These are phyloP conservation scores for Esperia sulphurella DNA, from an alignment of 2,888 invertebrate genomes.

Conservation along the genomic window DNA sequence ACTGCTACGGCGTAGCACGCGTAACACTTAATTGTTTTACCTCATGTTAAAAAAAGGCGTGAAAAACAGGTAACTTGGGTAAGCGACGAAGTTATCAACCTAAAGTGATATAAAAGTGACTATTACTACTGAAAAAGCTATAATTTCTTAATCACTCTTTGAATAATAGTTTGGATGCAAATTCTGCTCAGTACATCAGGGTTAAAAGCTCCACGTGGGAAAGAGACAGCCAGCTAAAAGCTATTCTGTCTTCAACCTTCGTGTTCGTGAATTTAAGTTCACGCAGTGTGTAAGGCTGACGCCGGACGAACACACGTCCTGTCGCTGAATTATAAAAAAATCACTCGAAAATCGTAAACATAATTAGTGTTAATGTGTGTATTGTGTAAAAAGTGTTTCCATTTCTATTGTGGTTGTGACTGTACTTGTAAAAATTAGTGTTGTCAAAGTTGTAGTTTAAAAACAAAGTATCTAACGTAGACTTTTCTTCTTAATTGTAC, in stretches of 20 bases:
- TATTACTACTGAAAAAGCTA: background rate
- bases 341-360: background rate
- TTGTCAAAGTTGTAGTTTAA: background rate
- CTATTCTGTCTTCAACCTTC: slow-evolving; percentile 13
- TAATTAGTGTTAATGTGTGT: slow-evolving; percentile 5
- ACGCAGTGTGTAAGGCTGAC: slow-evolving; percentile 19
- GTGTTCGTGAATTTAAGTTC: slow-evolving; percentile 14
- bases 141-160: slow-evolving; percentile 15
- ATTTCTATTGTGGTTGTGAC: slow-evolving; percentile 13
- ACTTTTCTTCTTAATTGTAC: background rate
- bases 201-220: slow-evolving; percentile 18
- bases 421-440: slow-evolving; percentile 1
- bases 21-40: too few species aligned
- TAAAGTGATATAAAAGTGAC: too few species aligned
- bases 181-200: slow-evolving; percentile 18
- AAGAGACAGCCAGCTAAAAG: slow-evolving; percentile 16
- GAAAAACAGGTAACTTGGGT: too few species aligned
- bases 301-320: slow-evolving; percentile 5
- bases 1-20: too few species aligned
- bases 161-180: slow-evolving; percentile 16
- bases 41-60: too few species aligned
- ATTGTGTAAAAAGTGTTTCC: slow-evolving; percentile 9
- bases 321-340: background rate
- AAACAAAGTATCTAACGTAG: background rate
- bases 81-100: too few species aligned